Percentiles rank a stretch among this genome's conserved stretches.
phyloP scores from a whole-genome alignment of 2,797 vertebrate species.

The Peromyscus nudipes region DNA sequence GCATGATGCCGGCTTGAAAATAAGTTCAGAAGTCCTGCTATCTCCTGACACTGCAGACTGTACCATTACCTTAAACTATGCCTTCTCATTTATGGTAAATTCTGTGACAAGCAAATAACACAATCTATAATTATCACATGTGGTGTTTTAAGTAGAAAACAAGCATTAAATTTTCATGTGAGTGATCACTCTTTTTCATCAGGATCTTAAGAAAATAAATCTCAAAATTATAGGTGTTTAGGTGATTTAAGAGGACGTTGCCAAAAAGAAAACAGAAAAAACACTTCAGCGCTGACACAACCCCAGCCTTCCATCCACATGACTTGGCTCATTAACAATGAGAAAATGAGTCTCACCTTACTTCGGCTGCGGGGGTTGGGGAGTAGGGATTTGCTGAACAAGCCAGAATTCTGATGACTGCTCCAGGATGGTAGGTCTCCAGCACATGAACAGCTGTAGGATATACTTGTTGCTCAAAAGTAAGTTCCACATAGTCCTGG shows the following conservation, averaged over 20 bases:
- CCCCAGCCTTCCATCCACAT: not conserved
- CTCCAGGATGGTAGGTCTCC: constrained; percentile 98
- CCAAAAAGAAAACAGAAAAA: not conserved
- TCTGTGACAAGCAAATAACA: constrained; percentile 44
- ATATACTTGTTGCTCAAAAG: constrained; percentile 97
- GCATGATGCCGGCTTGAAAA: constrained; percentile 17
- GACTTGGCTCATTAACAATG: constrained; percentile 15
- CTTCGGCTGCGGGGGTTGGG: constrained; percentile 93
- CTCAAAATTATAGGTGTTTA: constrained; percentile 47
- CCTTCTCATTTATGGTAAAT: constrained; percentile 22
- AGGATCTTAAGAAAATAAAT: constrained; percentile 36
- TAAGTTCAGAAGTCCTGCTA: constrained; percentile 37
- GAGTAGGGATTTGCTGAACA: constrained; percentile 98
- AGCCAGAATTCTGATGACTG: constrained; percentile 96
- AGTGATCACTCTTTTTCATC: not conserved
- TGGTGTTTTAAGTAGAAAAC: constrained; percentile 27
- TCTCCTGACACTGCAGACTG: not conserved
- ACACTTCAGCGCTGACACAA: constrained; percentile 5
- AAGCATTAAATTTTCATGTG: constrained; percentile 42
- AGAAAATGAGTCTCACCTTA: constrained; percentile 92
- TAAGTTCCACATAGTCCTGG: constrained; percentile 97
- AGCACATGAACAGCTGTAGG: constrained; percentile 97
- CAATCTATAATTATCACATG: not conserved
- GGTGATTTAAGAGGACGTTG: constrained; percentile 30
- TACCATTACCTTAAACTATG: not conserved